Conservation (phyloP, 2,888 invertebrate species). For the Pherbina coryleti region DNA sequence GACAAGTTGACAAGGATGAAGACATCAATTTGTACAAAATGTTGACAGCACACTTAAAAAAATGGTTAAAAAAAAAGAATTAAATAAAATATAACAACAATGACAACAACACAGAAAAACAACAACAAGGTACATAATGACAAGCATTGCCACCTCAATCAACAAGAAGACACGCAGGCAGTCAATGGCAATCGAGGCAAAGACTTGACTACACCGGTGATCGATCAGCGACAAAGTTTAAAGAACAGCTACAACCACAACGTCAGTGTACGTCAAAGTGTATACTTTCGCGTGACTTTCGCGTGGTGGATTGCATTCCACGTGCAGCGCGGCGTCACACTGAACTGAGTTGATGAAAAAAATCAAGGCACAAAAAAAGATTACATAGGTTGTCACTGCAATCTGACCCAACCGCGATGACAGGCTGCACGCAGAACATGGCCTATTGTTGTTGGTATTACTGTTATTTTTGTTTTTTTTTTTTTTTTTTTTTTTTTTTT, state of each 20-base stretch:
- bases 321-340: too few species aligned
- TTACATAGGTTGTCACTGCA: conserved; percentile 3
- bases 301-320: too few species aligned
- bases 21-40: conserved; percentile 5
- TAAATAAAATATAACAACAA: not conserved
- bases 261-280: not conserved
- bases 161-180: not conserved
- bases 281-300: not conserved
- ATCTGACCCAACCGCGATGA: conserved; percentile 7
- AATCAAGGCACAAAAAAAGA: not conserved
- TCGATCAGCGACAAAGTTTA: not conserved
- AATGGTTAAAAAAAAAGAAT: not conserved
- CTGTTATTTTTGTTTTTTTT: too few species aligned
- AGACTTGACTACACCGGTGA: too few species aligned
- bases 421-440: conserved; percentile 1
- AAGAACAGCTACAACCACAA: not conserved
- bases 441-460: conserved; percentile 4
- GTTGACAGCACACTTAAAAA: conserved; percentile 1
- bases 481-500: not conserved
- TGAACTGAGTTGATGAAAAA: not conserved
- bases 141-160: not conserved
- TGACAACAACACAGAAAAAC: not conserved
- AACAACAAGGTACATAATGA: not conserved
- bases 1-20: not conserved
- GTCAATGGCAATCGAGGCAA: too few species aligned